Evolutionary conservation across 2,113 vertebrate species (phyloP), one percentile per base, ranked within the genome.

Genomic region (Pipa parva): DNA sequence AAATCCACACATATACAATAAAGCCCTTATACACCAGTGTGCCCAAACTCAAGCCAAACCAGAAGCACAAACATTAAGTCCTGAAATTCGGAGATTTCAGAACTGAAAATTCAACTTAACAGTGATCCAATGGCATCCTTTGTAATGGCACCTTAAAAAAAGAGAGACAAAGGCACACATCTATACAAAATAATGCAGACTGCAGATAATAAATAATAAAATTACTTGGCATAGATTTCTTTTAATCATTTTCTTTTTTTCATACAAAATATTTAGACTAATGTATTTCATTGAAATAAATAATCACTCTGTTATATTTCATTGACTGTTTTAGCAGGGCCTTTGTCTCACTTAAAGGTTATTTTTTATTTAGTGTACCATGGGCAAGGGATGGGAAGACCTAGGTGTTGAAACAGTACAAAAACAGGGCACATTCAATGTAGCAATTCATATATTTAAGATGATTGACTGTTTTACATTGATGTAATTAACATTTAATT

Each of bases 331-430:
- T n/a, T n/a, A 3, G 24, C 39, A 48, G 57, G 27, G 54, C 54
- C 39, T 49, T 49, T 67, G 39, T 36, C 39, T 67, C 54, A 3
- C 42, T n/a, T 59, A 25, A 17, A 6, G 22, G 21, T 49, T 48
- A 58, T 25, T 49, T 49, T 8, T 58, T n/a, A n/a, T n/a, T n/a
- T 27, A 67, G 26, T 57, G 24, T 33, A 13, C 39, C 27, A 49
- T 58, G 21, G 63, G 37, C 13, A 45, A 67, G 63, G 33, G 54
- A 58, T 67, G 63, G 37, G 63, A 52, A 52, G 24, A 12, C 37
- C 9, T 3, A 22, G 18, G 4, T 13, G 10, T 3, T 1, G 15
- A 12, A 22, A 58, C n/a, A n/a, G n/a, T n/a, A n/a, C n/a, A n/a
- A n/a, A n/a, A n/a, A n/a, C 29, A 31, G 29, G 29, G 29, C 29